These are phyloP conservation scores for Osmerus mordax DNA, from an alignment of 2,113 vertebrate genomes.

Conservation along the genomic window DNA sequence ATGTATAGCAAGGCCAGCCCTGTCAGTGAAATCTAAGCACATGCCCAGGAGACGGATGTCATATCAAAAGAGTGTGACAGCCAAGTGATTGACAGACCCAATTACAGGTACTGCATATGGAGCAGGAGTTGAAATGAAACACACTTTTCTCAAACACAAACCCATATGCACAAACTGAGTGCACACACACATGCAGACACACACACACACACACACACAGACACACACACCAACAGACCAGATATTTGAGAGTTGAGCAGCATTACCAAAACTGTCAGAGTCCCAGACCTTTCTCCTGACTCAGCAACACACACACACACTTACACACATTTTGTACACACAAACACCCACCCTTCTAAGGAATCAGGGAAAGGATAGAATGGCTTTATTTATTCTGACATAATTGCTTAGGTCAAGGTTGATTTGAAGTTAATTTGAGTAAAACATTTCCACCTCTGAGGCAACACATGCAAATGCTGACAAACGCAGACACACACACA, in stretches of 20 bases:
- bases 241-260: slow-evolving; percentile 26
- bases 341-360: no score
- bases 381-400: slow-evolving; percentile 25
- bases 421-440: not conserved
- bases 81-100: slow-evolving; percentile 47
- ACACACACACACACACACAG: no score
- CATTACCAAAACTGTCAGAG: slow-evolving; percentile 1
- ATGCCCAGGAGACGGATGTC: slow-evolving; percentile 31
- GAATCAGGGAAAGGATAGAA: not conserved
- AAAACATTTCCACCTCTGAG: no score
- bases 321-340: no score
- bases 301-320: slow-evolving; percentile 7
- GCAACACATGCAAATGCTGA: no score
- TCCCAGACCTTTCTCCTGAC: slow-evolving; percentile 17
- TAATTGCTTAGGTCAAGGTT: slow-evolving; percentile 31
- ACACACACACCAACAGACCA: not conserved
- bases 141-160: slow-evolving; percentile 24
- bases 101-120: slow-evolving; percentile 46
- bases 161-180: no score
- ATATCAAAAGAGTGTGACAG: slow-evolving; percentile 21
- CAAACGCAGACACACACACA: no score
- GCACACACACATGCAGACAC: no score
- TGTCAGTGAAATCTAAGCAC: not conserved
- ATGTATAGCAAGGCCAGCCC: not conserved
- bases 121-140: slow-evolving; percentile 36